Percentiles rank a stretch among this genome's conserved stretches.
Evolutionary conservation across 2,888 invertebrate species (phyloP).

Genomic region (Nephrotoma appendiculata): DNA sequence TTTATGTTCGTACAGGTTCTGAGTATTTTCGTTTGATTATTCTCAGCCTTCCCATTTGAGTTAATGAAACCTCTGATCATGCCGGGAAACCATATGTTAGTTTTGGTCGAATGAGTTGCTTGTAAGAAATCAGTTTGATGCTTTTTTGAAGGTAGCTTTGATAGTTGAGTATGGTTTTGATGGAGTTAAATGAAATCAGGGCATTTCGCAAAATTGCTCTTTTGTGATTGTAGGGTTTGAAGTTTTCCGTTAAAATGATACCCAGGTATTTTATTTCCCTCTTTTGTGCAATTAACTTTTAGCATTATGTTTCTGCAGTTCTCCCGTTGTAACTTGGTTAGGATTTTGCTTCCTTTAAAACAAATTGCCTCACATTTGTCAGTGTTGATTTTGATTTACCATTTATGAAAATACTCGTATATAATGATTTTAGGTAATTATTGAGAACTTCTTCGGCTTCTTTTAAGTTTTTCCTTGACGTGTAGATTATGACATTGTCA

Average conservation of each 20-base stretch:
- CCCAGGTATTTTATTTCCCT: too few relatives aligned
- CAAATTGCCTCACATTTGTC: too few relatives aligned
- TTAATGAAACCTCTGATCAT: not conserved
- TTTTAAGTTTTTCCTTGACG: too few relatives aligned
- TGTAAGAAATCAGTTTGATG: not conserved
- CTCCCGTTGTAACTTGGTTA: not conserved
- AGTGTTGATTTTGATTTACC: too few relatives aligned
- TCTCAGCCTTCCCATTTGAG: not conserved
- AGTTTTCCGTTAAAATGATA: not conserved
- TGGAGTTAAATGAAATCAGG: not conserved
- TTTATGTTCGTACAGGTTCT: not conserved
- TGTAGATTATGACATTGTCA: not conserved
- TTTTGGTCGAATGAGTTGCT: not conserved
- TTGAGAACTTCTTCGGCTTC: too few relatives aligned
- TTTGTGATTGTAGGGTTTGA: not conserved
- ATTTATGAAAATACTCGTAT: too few relatives aligned
- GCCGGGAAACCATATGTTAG: not conserved
- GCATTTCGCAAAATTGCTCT: not conserved
- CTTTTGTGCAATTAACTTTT: not conserved
- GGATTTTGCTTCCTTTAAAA: not conserved
- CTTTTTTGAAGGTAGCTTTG: not conserved
- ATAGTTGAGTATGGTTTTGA: not conserved
- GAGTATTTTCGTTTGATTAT: not conserved
- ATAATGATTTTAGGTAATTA: too few relatives aligned
- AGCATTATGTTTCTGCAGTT: not conserved